Evolutionary conservation across 2,113 vertebrate species (phyloP).

Genomic region (Anguilla japonica): DNA sequence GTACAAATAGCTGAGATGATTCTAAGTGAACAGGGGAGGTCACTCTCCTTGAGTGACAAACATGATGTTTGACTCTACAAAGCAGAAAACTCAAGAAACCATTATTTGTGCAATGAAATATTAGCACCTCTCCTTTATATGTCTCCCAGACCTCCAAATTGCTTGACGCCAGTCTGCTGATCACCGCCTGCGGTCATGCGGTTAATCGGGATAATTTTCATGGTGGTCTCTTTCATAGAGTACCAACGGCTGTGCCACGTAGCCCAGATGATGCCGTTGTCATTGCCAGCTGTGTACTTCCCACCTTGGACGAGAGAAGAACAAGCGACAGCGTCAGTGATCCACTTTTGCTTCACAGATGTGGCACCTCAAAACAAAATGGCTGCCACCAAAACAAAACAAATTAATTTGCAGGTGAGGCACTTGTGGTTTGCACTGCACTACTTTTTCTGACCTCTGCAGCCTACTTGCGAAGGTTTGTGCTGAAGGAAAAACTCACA

Average conservation of each 20-base stretch:
- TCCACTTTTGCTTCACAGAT: too few relatives aligned
- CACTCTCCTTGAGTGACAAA: not conserved
- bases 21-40: not conserved
- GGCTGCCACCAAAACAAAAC: not conserved
- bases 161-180: slow-evolving; percentile 73
- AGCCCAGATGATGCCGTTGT: slow-evolving; percentile 92
- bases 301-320: slow-evolving; percentile 70
- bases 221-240: slow-evolving; percentile 88
- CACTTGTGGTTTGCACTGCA: not conserved
- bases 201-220: slow-evolving; percentile 91
- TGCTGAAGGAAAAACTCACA: not conserved
- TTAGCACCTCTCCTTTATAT: slow-evolving; percentile 37
- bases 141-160: slow-evolving; percentile 61
- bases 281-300: slow-evolving; percentile 73
- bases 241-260: slow-evolving; percentile 92
- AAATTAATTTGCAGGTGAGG: not conserved
- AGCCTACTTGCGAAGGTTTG: not conserved
- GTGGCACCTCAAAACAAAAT: not conserved
- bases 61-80: not conserved
- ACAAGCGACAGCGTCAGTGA: not conserved
- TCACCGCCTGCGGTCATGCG: slow-evolving; percentile 67
- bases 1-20: not conserved
- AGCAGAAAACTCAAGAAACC: not conserved
- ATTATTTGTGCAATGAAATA: not conserved
- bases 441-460: too few relatives aligned